Percentiles rank a stretch among this genome's conserved stretches.
These are phyloP conservation scores for Adineta ricciae DNA, from an alignment of 2,888 invertebrate genomes.

Conservation along the genomic window DNA sequence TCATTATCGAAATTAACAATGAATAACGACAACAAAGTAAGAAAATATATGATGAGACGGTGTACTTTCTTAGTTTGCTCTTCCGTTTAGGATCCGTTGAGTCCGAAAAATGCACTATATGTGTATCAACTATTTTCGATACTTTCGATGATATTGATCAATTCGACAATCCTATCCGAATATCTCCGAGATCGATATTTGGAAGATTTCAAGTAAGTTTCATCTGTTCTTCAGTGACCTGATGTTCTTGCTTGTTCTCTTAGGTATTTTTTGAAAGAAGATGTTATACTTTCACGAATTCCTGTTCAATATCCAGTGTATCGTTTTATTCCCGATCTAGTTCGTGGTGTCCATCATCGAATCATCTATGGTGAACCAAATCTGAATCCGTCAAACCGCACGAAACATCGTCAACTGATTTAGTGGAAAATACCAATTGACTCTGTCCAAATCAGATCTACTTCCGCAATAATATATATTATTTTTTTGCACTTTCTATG, in stretches of 20 bases:
- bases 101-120: background rate
- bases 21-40: background rate
- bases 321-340: background rate
- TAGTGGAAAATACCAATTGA: too few relatives aligned
- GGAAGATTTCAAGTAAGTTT: background rate
- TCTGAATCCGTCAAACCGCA: background rate
- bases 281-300: background rate
- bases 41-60: too few relatives aligned
- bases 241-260: background rate
- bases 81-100: background rate
- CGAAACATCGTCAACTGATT: background rate
- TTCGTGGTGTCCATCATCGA: background rate
- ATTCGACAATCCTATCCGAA: background rate
- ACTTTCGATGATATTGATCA: background rate
- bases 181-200: background rate
- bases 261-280: conserved; percentile 6
- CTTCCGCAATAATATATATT: background rate
- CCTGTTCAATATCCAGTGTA: conserved; percentile 7
- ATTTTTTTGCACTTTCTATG: background rate
- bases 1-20: background rate
- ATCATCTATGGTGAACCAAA: background rate
- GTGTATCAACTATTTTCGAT: background rate
- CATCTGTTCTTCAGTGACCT: background rate
- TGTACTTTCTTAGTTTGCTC: too few relatives aligned
- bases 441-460: background rate